These are phyloP conservation scores for Gadus chalcogrammus DNA, from an alignment of 2,113 vertebrate species.

Conservation along the genomic window DNA sequence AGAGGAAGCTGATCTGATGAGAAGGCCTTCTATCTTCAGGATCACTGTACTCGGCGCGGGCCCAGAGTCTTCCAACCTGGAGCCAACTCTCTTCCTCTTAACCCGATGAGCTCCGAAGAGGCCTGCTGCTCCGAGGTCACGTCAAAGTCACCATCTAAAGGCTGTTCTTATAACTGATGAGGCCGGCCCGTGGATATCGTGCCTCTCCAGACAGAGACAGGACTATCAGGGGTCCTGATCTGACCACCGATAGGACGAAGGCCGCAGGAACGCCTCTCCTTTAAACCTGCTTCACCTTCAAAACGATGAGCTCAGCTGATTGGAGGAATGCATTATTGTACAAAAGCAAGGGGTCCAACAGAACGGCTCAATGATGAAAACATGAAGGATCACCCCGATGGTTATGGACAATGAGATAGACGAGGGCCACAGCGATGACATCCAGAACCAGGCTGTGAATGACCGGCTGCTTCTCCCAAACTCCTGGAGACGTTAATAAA, in stretches of 20 bases:
- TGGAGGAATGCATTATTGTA: conserved; percentile 52
- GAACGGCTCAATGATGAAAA: conserved; percentile 26
- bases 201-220: conserved; percentile 50
- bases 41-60: conserved; percentile 31
- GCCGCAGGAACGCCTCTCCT: conserved; percentile 27
- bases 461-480: too few relatives aligned
- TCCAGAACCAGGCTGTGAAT: too few relatives aligned
- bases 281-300: conserved; percentile 34
- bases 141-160: conserved; percentile 56
- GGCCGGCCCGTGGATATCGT: conserved; percentile 35
- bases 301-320: conserved; percentile 46
- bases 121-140: conserved; percentile 40
- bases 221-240: conserved; percentile 67
- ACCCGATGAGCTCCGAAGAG: conserved; percentile 40
- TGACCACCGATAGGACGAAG: conserved; percentile 50
- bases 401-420: neutral
- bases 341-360: conserved; percentile 35
- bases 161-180: conserved; percentile 62
- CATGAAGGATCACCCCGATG: conserved; percentile 11
- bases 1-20: conserved; percentile 26
- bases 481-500: too few relatives aligned
- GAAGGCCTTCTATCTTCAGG: conserved; percentile 31
- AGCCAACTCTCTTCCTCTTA: conserved; percentile 39
- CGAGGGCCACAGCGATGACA: too few relatives aligned
- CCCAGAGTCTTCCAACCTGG: conserved; percentile 29